These are phyloP conservation scores for Chloebia gouldiae DNA, from an alignment of 2,113 vertebrate species.

Conservation along the genomic window DNA sequence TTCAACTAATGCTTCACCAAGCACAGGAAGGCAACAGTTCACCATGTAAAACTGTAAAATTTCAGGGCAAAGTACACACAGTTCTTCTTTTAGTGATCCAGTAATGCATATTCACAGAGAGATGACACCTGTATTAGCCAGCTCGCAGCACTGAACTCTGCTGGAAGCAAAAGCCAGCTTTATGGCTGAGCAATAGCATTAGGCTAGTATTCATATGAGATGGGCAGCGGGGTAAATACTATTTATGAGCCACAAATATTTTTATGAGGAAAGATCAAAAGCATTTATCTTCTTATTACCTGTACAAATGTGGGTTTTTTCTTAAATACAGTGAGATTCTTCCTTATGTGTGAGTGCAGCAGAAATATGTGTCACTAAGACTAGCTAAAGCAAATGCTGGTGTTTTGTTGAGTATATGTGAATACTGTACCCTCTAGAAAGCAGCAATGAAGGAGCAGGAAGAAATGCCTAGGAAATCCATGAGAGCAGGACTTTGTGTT, in stretches of 20 bases:
- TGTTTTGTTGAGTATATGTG: not conserved
- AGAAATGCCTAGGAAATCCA: not conserved
- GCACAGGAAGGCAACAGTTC: not conserved
- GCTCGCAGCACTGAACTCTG: not conserved
- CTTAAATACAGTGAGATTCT: not conserved
- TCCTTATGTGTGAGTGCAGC: not conserved
- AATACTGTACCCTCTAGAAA: not conserved
- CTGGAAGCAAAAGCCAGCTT: not conserved
- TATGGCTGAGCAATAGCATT: not conserved
- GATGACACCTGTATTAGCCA: not conserved
- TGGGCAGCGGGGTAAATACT: not conserved
- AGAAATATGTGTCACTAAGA: not conserved
- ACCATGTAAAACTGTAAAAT: not conserved
- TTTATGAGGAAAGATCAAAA: not conserved
- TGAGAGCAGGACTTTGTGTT: not conserved
- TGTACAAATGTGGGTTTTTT: not conserved
- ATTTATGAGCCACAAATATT: not conserved
- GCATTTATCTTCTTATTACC: not conserved
- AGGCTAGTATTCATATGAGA: not conserved
- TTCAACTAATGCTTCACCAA: not conserved
- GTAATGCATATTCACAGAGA: not conserved
- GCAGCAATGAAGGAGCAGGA: not conserved
- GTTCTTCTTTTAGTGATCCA: not conserved
- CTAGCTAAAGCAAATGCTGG: not conserved
- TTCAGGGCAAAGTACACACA: not conserved